phyloP scores from a whole-genome alignment of 2,888 invertebrate genomes.

The Carpatolechia fugitivella region DNA sequence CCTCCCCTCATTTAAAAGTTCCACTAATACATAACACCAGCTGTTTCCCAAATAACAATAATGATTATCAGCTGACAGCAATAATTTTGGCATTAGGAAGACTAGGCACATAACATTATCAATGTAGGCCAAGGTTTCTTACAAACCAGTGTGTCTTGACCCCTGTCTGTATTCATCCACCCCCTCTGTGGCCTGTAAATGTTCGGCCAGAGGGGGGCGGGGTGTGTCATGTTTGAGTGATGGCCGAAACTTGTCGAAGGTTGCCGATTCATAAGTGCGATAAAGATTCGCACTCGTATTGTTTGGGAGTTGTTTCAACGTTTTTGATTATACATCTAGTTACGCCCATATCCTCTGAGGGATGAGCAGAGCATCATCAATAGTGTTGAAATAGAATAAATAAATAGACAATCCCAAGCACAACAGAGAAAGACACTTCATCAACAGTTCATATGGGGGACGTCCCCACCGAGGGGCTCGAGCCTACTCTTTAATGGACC shows the following conservation, averaged over 20 bases:
- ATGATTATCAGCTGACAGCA: constrained; percentile 1
- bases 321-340: too few species aligned
- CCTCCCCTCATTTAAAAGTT: background rate
- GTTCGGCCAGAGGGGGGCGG: background rate
- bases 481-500: too few species aligned
- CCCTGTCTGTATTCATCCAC: constrained; percentile 16
- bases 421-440: too few species aligned
- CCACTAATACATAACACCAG: background rate
- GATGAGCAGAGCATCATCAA: too few species aligned
- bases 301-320: background rate
- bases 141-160: constrained; percentile 41
- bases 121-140: constrained; percentile 65
- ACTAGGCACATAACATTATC: constrained; percentile 51
- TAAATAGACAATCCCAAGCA: too few species aligned
- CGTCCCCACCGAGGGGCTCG: too few species aligned
- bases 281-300: background rate
- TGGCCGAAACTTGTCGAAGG: background rate
- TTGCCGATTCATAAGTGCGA: too few species aligned
- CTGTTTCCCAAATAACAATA: background rate
- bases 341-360: too few species aligned
- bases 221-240: background rate
- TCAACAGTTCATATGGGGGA: too few species aligned
- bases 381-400: too few species aligned
- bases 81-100: constrained; percentile 49
- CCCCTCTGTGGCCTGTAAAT: background rate